Base-by-base conservation (phyloP, 1,140 invertebrate species). In the Berghia stephanieae region DNA sequence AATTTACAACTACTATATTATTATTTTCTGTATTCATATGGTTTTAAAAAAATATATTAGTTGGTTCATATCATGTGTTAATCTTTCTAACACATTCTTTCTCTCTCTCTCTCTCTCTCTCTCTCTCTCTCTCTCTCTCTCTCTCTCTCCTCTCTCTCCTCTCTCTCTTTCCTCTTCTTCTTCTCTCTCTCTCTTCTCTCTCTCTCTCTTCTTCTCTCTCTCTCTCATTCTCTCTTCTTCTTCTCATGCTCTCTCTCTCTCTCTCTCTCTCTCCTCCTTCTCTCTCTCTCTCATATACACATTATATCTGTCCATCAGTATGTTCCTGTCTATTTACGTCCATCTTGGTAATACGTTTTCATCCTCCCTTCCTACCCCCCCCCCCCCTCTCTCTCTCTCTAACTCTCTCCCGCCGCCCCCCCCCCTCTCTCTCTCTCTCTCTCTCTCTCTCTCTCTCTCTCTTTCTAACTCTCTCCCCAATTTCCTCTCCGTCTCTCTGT, bases 261-360 rank as follows among this genome's bases (percentile, higher is more conserved):
- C 70, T 55, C 70, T 55, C 70, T 73, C 70, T 73, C 70, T 73
- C 70, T 73, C 67, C 10, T 36, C 34, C 21, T 66, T 70, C 46
- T 73, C 57, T 71, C 55, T 77, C 67, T 77, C 75, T 70, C 49
- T 77, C n/a, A n/a, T n/a, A n/a, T n/a, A n/a, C n/a, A n/a, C n/a
- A n/a, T n/a, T n/a, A n/a, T n/a, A n/a, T n/a, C n/a, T n/a, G n/a
- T n/a, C n/a, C n/a, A n/a, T n/a, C n/a, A n/a, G n/a, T n/a, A n/a
- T n/a, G n/a, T n/a, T n/a, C n/a, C n/a, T n/a, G n/a, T n/a, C n/a
- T n/a, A n/a, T n/a, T n/a, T n/a, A n/a, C n/a, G n/a, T n/a, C n/a
- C n/a, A n/a, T n/a, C n/a, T n/a, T n/a, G n/a, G n/a, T n/a, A n/a
- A n/a, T n/a, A n/a, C n/a, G n/a, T n/a, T 73, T 49, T 73, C 67